Percentiles rank a stretch among this genome's conserved stretches.
Conservation (phyloP, 1,140 invertebrate genomes). For the Octopus bimaculoides region DNA sequence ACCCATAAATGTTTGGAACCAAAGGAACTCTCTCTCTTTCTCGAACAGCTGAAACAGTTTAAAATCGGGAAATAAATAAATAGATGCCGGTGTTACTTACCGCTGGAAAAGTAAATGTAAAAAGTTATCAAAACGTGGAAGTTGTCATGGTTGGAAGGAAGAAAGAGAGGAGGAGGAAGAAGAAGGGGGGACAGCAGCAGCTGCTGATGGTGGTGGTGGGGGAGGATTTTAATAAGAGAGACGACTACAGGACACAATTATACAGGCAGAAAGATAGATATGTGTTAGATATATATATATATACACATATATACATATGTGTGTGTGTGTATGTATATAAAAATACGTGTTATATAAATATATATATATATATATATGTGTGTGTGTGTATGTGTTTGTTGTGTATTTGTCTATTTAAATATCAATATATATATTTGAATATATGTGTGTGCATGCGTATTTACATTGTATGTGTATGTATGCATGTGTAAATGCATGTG, state of each 20-base stretch:
- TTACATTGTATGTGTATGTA: not conserved
- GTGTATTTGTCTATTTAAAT: not conserved
- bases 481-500: not conserved
- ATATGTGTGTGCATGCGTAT: not conserved
- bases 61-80: too few species aligned
- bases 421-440: not conserved
- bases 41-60: too few species aligned
- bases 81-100: too few species aligned
- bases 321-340: not conserved
- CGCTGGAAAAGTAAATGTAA: too few species aligned
- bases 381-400: not conserved
- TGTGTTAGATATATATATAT: not conserved
- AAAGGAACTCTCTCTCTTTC: too few species aligned
- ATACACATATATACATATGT: not conserved
- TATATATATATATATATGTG: not conserved
- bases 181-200: too few species aligned
- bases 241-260: too few species aligned
- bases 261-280: not conserved
- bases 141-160: too few species aligned
- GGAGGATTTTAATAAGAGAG: too few species aligned
- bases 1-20: not conserved
- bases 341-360: not conserved
- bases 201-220: too few species aligned
- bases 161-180: too few species aligned
- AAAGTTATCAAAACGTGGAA: too few species aligned